Conservation (phyloP, 1,140 invertebrate genomes). For the Zaprionus ghesquierei region DNA sequence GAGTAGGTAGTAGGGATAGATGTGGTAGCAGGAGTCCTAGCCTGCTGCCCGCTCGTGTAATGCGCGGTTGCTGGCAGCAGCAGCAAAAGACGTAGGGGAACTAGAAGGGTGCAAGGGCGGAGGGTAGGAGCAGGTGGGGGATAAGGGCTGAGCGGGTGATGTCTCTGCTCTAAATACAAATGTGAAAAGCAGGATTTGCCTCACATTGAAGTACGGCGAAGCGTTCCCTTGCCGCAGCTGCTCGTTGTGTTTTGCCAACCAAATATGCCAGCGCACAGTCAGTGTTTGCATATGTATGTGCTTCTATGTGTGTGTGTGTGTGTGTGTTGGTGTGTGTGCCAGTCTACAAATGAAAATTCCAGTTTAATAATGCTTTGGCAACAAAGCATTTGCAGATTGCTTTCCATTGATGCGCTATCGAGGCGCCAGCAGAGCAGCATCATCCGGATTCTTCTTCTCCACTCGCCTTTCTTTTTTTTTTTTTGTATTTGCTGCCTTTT, state of each 20-base stretch:
- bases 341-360: slow-evolving; percentile 71
- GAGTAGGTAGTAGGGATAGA: neutral
- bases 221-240: slow-evolving; percentile 20
- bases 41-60: slow-evolving; percentile 27
- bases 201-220: slow-evolving; percentile 33
- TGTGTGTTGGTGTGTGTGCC: slow-evolving; percentile 18
- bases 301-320: neutral
- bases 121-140: neutral
- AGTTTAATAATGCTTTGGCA: slow-evolving; percentile 75
- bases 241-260: slow-evolving; percentile 30
- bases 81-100: neutral
- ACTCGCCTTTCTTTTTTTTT: neutral
- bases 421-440: slow-evolving; percentile 16
- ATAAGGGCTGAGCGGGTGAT: neutral
- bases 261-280: slow-evolving; percentile 47
- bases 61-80: neutral
- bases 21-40: neutral
- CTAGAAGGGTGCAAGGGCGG: too few species aligned
- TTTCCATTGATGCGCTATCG: slow-evolving; percentile 56
- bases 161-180: slow-evolving; percentile 61
- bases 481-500: too few species aligned
- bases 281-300: slow-evolving; percentile 6
- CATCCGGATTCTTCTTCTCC: neutral
- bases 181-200: slow-evolving; percentile 53
- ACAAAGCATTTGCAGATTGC: slow-evolving; percentile 76